phyloP scores from a whole-genome alignment of 2,797 vertebrate genomes.

The Acipenser transmontanus region DNA sequence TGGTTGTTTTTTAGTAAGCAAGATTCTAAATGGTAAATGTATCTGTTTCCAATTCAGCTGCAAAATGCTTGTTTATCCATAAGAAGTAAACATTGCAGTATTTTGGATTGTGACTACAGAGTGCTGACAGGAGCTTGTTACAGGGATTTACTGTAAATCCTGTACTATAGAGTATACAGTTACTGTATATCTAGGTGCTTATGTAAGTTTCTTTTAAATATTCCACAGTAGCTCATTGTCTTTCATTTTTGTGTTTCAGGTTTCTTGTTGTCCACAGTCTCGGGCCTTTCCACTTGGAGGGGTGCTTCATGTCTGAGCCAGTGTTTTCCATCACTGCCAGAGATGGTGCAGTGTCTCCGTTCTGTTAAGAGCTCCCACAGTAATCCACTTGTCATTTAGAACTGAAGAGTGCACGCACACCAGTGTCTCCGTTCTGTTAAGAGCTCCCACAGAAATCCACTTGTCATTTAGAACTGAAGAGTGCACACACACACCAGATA shows the following conservation, averaged over 20 bases:
- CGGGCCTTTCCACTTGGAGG: conserved; percentile 28
- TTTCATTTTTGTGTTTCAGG: conserved; percentile 4
- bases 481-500: conserved; percentile 18
- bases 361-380: conserved; percentile 24
- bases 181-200: too few species aligned
- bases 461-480: conserved; percentile 22
- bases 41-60: too few species aligned
- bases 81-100: too few species aligned
- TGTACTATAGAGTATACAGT: too few species aligned
- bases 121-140: too few species aligned
- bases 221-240: not conserved
- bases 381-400: conserved; percentile 26
- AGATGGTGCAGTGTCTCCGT: conserved; percentile 37
- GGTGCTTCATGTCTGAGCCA: conserved; percentile 25
- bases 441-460: conserved; percentile 32
- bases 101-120: too few species aligned
- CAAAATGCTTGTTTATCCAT: too few species aligned
- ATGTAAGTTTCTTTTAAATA: too few species aligned
- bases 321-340: conserved; percentile 38
- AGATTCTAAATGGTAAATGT: too few species aligned
- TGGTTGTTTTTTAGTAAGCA: too few species aligned
- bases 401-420: conserved; percentile 5
- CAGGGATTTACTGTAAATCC: too few species aligned
- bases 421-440: conserved; percentile 28
- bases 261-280: not conserved